A percentile compares a stretch with the other conserved stretches of the same genome.
Conservation (phyloP, 2,888 invertebrate species). For the Luperina testacea region DNA sequence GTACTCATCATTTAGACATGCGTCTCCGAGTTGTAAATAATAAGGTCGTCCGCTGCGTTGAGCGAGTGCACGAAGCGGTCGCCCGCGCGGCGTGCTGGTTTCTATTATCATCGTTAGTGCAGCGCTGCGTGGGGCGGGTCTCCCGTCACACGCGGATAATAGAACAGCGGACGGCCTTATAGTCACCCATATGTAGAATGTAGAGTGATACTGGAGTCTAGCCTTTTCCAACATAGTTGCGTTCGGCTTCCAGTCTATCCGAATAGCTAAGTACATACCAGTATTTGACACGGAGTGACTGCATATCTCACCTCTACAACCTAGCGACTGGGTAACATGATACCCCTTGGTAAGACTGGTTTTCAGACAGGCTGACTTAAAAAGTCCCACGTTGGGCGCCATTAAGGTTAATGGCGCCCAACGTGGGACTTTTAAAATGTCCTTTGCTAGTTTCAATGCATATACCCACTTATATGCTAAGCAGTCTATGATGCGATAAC, state of each 20-base stretch:
- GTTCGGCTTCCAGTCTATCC: neutral
- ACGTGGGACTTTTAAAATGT: neutral
- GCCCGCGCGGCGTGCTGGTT: too few species aligned
- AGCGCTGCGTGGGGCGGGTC: too few species aligned
- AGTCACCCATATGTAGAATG: neutral
- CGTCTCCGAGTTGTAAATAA: too few species aligned
- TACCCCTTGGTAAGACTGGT: too few species aligned
- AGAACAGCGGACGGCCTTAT: too few species aligned
- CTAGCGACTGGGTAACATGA: too few species aligned
- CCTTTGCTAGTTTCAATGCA: neutral
- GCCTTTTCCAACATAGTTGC: neutral
- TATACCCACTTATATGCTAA: neutral
- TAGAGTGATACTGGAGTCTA: neutral
- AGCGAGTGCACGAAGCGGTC: too few species aligned
- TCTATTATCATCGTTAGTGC: too few species aligned
- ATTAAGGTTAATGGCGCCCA: neutral
- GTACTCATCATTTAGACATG: too few species aligned
- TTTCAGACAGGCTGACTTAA: neutral
- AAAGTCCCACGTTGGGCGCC: constrained; percentile 1
- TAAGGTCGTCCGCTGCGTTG: too few species aligned
- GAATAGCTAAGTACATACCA: neutral
- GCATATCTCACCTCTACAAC: neutral
- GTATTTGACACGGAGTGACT: neutral
- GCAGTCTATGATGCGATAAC: neutral
- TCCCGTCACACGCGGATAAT: too few species aligned